phyloP scores from a whole-genome alignment of 2,888 invertebrate genomes.

The Chymomyza caudatula region DNA sequence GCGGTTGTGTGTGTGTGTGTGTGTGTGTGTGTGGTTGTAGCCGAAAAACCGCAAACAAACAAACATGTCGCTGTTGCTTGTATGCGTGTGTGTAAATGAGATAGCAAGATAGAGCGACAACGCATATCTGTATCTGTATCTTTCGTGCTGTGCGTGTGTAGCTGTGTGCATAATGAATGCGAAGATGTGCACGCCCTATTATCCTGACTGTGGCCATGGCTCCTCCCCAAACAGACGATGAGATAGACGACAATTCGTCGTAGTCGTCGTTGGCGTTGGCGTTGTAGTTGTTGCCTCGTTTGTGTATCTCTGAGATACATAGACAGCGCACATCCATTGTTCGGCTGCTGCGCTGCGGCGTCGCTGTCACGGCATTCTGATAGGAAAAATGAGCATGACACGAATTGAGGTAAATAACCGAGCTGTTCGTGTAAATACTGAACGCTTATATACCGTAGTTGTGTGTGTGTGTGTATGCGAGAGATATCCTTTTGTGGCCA shows the following conservation, averaged over 20 bases:
- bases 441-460: conserved; percentile 2
- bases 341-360: conserved; percentile 11
- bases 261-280: background rate
- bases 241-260: background rate
- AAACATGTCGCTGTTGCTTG: conserved; percentile 13
- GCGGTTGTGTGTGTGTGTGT: conserved; percentile 15
- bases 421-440: conserved; percentile 10
- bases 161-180: conserved; percentile 69
- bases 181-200: conserved; percentile 77
- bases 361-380: conserved; percentile 42
- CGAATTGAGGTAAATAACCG: conserved; percentile 37
- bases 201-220: conserved; percentile 59
- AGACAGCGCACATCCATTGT: background rate
- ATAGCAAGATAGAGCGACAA: conserved; percentile 15
- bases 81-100: conserved; percentile 1
- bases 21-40: conserved; percentile 11
- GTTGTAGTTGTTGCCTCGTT: conserved; percentile 20
- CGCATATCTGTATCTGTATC: conserved; percentile 21
- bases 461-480: conserved; percentile 9
- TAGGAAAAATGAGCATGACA: conserved; percentile 32
- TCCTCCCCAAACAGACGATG: conserved; percentile 52
- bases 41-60: conserved; percentile 45
- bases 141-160: conserved; percentile 19
- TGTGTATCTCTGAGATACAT: conserved; percentile 66
- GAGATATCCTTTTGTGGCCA: conserved; percentile 53